Conservation (phyloP, 92 coral and sea anemone genomes). For the Phymanthus crucifer region DNA sequence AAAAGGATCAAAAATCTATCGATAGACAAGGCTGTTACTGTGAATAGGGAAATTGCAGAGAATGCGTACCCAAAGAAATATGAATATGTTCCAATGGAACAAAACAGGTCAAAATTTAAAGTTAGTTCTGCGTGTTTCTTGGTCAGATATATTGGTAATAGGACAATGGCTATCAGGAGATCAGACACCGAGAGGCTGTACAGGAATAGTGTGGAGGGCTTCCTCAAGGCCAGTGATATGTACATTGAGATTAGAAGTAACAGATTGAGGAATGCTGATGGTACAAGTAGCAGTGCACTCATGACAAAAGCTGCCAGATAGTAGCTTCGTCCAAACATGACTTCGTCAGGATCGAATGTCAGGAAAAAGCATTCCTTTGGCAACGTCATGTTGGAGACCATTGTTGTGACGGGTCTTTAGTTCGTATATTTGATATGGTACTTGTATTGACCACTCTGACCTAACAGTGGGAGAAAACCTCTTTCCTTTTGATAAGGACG, state of each 20-base stretch:
- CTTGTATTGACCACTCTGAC: too few species aligned
- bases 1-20: conserved; percentile 25
- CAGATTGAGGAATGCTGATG: too few species aligned
- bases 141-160: conserved; percentile 12
- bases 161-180: conserved; percentile 1
- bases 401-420: too few species aligned
- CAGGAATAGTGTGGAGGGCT: conserved; percentile 23
- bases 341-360: conserved; percentile 3
- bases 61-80: conserved; percentile 5
- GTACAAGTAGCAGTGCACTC: background rate
- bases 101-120: conserved; percentile 11
- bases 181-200: conserved; percentile 24
- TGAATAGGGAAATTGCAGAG: conserved; percentile 14
- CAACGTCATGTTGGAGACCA: too few species aligned
- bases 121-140: conserved; percentile 28
- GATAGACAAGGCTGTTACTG: conserved; percentile 2
- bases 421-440: too few species aligned
- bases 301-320: conserved; percentile 10
- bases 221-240: conserved; percentile 2
- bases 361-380: too few species aligned
- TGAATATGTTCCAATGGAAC: background rate
- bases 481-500: too few species aligned
- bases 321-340: background rate
- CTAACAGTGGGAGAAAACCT: too few species aligned
- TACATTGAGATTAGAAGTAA: conserved; percentile 10